Percentiles rank a stretch among this genome's conserved stretches.
Conservation (phyloP, 2,113 vertebrate species). For the Rafetus swinhoei region DNA sequence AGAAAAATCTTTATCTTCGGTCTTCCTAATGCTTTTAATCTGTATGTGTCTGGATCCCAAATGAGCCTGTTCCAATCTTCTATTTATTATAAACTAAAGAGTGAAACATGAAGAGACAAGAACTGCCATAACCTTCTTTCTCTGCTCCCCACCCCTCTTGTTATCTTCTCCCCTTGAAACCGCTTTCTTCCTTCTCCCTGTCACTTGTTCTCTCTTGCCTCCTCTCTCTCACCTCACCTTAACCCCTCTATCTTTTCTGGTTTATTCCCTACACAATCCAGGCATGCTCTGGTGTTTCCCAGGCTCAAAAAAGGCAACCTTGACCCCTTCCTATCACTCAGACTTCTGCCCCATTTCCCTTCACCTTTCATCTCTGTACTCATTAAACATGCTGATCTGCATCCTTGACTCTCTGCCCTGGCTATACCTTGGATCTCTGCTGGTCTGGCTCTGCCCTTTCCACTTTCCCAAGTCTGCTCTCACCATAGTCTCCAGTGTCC, state of each 20-base stretch:
- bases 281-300: neutral
- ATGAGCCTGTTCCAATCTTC: neutral
- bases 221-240: neutral
- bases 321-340: neutral
- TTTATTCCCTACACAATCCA: neutral
- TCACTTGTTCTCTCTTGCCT: neutral
- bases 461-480: neutral
- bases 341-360: neutral
- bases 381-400: neutral
- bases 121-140: neutral
- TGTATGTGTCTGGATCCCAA: neutral
- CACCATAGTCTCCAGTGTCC: neutral
- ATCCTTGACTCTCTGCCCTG: neutral
- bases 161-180: neutral
- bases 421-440: neutral
- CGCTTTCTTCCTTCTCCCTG: neutral
- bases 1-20: slow-evolving; percentile 40
- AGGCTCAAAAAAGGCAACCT: neutral
- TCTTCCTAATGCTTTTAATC: slow-evolving; percentile 4
- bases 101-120: neutral
- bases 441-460: neutral
- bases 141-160: neutral
- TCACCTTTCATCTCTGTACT: neutral
- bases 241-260: neutral
- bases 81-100: neutral